Evolutionary conservation across 2,888 invertebrate genomes (phyloP), one percentile per base, ranked within the genome.

Genomic region (Hirtodrosophila trivittata): DNA sequence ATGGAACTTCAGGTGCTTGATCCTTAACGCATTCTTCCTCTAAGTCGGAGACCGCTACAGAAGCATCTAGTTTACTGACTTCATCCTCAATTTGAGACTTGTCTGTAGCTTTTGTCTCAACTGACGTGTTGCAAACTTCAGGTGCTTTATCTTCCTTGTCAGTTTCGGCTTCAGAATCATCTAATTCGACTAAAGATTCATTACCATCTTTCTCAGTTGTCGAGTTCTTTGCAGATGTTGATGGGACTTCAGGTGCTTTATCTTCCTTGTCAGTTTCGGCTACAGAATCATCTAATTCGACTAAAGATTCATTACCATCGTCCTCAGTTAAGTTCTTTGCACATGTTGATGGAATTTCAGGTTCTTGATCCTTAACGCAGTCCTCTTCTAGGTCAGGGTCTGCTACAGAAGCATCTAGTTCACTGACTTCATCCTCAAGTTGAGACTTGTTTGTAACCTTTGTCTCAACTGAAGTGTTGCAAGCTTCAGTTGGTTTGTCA

Each of bases 121-220:
- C 6, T 3, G 25, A 25, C 25, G 25, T 4, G 25, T 4, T 25
- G 6, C 6, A 4, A 25, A 6, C 25, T 25, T 3, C 25, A 6
- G 25, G 25, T 25, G 6, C 1, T 14, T n/a, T 21, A 0, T 28
- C 9, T 9, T 5, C 26, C 9, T 30, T 35, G 7, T 32, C 33
- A 3, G 26, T 9, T n/a, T 35, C 41, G 3, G 1, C 1, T 30
- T 10, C n/a, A 25, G 30, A 32, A 1, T 12, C 13, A 10, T 30
- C 10, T 28, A 21, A 5, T 14, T 59, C 26, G 13, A 30, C 14
- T 4, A 33, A 32, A 4, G 39, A 46, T 9, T 41, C 47, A 7
- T 39, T 13, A 1, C 9, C 12, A n/a, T 8, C 12, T 9, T 13
- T 10, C 7, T 42, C 12, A 18, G 18, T 2, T 3, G 21, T 7